A percentile compares a stretch with the other conserved stretches of the same genome.
phyloP scores from a whole-genome alignment of 2,888 invertebrate species.

The Parthenolecanium corni region DNA sequence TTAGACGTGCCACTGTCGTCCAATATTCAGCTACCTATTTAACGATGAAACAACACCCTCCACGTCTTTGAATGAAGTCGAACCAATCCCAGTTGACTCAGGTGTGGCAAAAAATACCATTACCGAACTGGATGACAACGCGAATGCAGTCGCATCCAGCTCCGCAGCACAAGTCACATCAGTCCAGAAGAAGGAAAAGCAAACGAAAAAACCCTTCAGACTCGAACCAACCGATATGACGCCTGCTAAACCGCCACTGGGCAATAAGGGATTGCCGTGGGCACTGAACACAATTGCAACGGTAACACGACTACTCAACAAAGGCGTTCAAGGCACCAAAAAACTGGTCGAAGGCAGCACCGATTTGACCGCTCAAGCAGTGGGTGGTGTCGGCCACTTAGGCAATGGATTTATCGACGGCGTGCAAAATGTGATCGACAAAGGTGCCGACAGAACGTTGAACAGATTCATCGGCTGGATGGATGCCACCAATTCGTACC shows the following conservation, averaged over 20 bases:
- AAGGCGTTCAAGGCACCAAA: background rate
- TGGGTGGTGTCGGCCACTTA: background rate
- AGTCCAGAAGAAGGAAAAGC: background rate
- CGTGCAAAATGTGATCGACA: background rate
- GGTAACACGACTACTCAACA: background rate
- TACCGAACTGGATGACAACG: too few species aligned
- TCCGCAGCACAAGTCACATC: background rate
- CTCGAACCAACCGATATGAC: background rate
- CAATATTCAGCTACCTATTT: background rate
- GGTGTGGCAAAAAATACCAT: too few species aligned
- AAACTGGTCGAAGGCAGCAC: background rate
- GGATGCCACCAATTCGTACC: background rate
- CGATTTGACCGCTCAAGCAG: background rate
- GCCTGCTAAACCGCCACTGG: background rate
- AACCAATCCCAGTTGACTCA: too few species aligned
- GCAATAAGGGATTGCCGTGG: too few species aligned
- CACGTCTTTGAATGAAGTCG: too few species aligned
- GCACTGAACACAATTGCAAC: background rate
- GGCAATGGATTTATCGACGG: background rate
- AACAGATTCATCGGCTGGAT: background rate
- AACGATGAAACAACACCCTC: background rate
- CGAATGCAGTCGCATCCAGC: background rate
- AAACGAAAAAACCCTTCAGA: too few species aligned
- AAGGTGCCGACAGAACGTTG: background rate
- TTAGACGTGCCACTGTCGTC: background rate